A percentile compares a stretch with the other conserved stretches of the same genome.
These are phyloP conservation scores for Hydractinia echinata DNA, from an alignment of 30 jellyfish, hydroid and myxozoan genomes.

Conservation along the genomic window DNA sequence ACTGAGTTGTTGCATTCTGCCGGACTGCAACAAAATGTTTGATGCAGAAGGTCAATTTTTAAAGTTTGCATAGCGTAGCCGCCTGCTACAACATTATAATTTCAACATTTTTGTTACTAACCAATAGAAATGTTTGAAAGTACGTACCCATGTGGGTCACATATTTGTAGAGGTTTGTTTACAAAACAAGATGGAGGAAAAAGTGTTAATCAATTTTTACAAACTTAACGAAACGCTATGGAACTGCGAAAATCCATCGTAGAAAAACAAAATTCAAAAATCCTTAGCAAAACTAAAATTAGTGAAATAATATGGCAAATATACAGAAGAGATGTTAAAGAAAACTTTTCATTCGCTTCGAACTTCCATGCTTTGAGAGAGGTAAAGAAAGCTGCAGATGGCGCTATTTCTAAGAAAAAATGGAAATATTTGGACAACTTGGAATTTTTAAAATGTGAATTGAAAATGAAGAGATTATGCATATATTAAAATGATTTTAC, in stretches of 20 bases:
- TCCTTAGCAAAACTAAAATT: background rate
- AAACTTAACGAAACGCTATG: background rate
- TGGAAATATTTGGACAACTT: background rate
- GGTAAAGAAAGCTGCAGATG: background rate
- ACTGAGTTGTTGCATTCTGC: too few relatives aligned
- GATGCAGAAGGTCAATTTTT: too few relatives aligned
- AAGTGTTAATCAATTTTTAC: too few relatives aligned
- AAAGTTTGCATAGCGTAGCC: too few relatives aligned
- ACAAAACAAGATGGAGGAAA: too few relatives aligned
- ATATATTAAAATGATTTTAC: background rate
- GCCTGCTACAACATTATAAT: too few relatives aligned
- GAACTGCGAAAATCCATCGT: background rate
- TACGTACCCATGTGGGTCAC: too few relatives aligned
- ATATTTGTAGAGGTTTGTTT: too few relatives aligned
- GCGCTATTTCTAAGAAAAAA: background rate
- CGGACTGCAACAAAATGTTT: too few relatives aligned
- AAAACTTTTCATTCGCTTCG: constrained; percentile 4
- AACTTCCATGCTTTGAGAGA: background rate
- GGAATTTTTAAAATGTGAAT: background rate
- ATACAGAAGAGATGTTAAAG: background rate
- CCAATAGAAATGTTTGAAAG: too few relatives aligned
- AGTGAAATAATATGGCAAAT: background rate
- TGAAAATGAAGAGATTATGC: background rate
- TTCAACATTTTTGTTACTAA: too few relatives aligned
- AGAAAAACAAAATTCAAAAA: background rate